A percentile compares a stretch with the other conserved stretches of the same genome.
phyloP scores from a whole-genome alignment of 2,113 vertebrate genomes.

The Suricata suricatta region DNA sequence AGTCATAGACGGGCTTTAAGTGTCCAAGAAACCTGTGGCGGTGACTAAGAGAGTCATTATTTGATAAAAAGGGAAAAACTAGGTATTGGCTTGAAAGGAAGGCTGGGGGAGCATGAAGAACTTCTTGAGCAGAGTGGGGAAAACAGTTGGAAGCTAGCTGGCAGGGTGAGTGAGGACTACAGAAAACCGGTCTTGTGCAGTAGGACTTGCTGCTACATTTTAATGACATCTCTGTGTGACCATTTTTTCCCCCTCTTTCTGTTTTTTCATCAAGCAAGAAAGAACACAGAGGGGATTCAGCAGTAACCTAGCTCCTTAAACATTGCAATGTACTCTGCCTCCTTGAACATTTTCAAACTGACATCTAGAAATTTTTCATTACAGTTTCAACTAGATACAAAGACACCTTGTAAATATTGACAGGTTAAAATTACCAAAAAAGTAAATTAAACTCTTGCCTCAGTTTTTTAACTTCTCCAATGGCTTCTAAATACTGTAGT shows the following conservation, averaged over 20 bases:
- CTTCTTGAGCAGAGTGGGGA: conserved; percentile 61
- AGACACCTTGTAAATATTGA: conserved; percentile 54
- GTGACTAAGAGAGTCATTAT: conserved; percentile 79
- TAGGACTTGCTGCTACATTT: conserved; percentile 69
- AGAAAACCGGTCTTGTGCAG: conserved; percentile 65
- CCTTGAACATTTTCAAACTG: conserved; percentile 46
- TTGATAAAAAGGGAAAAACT: conserved; percentile 75
- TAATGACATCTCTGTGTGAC: conserved; percentile 74
- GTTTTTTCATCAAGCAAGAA: conserved; percentile 60
- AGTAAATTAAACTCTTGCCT: conserved; percentile 23
- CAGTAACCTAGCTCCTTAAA: conserved; percentile 36
- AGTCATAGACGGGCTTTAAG: conserved; percentile 72
- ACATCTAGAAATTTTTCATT: conserved; percentile 28
- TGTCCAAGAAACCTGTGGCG: conserved; percentile 61
- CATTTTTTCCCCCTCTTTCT: background rate
- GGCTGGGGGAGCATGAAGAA: conserved; percentile 65
- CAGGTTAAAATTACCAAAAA: conserved; percentile 40
- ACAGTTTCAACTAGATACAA: conserved; percentile 44
- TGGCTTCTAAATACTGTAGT: background rate
- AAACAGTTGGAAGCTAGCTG: conserved; percentile 73
- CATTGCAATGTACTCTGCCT: background rate
- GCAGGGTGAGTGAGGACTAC: conserved; percentile 55
- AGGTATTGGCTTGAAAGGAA: conserved; percentile 73
- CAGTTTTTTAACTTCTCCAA: conserved; percentile 47
- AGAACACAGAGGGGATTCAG: conserved; percentile 57